A percentile compares a stretch with the other conserved stretches of the same genome.
phyloP scores from a whole-genome alignment of 2,797 vertebrate genomes.

The Tympanoctomys barrerae region DNA sequence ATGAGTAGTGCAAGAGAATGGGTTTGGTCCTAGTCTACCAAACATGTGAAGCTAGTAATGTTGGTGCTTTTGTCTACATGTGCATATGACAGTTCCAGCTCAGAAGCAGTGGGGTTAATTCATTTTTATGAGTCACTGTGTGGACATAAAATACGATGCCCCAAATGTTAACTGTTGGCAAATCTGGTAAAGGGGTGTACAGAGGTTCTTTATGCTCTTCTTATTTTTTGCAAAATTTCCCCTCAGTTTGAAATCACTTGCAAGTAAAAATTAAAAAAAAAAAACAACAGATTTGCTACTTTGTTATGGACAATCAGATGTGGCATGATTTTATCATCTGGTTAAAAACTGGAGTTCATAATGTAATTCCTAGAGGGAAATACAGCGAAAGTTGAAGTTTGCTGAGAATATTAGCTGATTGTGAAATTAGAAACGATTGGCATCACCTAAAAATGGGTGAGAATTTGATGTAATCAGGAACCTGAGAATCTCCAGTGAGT shows the following conservation, averaged over 20 bases:
- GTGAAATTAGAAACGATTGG: background rate
- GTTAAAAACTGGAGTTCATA: constrained; percentile 14
- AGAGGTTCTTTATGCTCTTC: background rate
- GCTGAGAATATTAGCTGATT: background rate
- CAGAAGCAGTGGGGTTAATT: background rate
- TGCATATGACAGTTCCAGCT: background rate
- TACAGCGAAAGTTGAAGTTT: background rate
- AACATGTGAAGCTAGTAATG: background rate
- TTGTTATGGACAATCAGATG: constrained; percentile 34
- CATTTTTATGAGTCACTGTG: constrained; percentile 13
- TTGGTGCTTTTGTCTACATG: background rate
- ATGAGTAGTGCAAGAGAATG: background rate
- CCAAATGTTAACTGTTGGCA: background rate
- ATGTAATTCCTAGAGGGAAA: background rate
- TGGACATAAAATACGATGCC: background rate
- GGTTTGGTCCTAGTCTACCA: background rate
- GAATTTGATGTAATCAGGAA: background rate
- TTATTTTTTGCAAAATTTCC: background rate
- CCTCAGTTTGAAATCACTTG: constrained; percentile 55
- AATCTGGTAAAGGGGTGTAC: background rate
- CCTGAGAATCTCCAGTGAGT: background rate
- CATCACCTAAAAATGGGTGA: background rate
- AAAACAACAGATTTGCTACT: background rate
- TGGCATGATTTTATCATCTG: background rate
- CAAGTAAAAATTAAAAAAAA: constrained; percentile 11